A percentile compares a stretch with the other conserved stretches of the same genome.
Conservation (phyloP, 2,888 invertebrate species). For the Salticus scenicus region DNA sequence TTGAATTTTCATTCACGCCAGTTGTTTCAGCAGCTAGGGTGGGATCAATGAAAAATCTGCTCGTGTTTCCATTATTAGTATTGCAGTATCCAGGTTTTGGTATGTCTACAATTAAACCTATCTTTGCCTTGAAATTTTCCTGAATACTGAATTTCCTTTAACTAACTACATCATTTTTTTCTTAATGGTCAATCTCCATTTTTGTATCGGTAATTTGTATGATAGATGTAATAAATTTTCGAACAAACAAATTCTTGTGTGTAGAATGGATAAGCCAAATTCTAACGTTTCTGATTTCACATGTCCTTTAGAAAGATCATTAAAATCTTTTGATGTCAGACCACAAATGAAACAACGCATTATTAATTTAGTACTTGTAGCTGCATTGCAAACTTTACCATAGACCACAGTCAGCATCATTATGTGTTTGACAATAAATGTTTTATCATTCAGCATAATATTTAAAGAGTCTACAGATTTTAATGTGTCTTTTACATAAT, state of each 20-base stretch:
- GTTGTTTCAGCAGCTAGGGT: neutral
- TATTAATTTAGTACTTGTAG: conserved; percentile 8
- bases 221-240: too few species aligned
- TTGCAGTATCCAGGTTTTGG: conserved; percentile 35
- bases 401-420: neutral
- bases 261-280: too few species aligned
- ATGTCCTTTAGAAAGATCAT: conserved; percentile 7
- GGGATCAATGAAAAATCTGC: conserved; percentile 24
- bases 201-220: conserved; percentile 15
- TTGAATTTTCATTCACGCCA: neutral
- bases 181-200: conserved; percentile 13
- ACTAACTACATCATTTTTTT: neutral
- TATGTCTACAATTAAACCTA: conserved; percentile 31
- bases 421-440: too few species aligned
- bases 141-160: conserved; percentile 9
- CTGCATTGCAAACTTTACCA: conserved; percentile 22
- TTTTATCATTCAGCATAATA: too few species aligned
- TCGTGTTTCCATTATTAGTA: conserved; percentile 41
- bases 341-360: conserved; percentile 31
- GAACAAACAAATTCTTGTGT: too few species aligned
- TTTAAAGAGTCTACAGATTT: too few species aligned
- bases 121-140: conserved; percentile 15
- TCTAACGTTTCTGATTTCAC: neutral
- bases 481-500: too few species aligned
- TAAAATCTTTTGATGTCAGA: conserved; percentile 29